phyloP scores from a whole-genome alignment of 2,888 invertebrate genomes.

The Tryphoninae sp. region DNA sequence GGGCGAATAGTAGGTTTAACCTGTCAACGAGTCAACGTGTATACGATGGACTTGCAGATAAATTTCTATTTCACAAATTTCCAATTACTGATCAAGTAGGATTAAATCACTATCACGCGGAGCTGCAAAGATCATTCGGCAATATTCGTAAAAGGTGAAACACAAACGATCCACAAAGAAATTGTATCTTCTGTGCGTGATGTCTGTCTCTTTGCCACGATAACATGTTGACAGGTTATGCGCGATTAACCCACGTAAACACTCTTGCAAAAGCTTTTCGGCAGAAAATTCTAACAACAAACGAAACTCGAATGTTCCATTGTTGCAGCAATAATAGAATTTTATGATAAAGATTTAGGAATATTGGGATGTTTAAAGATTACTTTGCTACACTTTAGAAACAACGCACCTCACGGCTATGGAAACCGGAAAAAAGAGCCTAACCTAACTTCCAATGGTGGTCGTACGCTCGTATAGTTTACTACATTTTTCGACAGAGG shows the following conservation, averaged over 20 bases:
- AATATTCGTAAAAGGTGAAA: background rate
- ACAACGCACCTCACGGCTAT: slow-evolving; percentile 74
- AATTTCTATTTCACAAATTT: background rate
- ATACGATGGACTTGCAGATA: background rate
- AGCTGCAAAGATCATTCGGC: background rate
- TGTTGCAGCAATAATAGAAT: slow-evolving; percentile 8
- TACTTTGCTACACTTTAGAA: slow-evolving; percentile 66
- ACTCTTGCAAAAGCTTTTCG: slow-evolving; percentile 31
- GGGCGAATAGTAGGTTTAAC: background rate
- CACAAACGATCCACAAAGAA: background rate
- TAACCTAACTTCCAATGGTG: slow-evolving; percentile 66
- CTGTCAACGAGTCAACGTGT: background rate
- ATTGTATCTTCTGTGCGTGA: background rate
- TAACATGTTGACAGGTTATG: slow-evolving; percentile 60
- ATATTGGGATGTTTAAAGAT: slow-evolving; percentile 75
- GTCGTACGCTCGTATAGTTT: slow-evolving; percentile 17
- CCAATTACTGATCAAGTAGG: background rate
- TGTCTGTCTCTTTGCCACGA: slow-evolving; percentile 41
- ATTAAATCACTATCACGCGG: background rate
- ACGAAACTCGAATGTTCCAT: slow-evolving; percentile 40
- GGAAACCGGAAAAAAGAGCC: slow-evolving; percentile 74
- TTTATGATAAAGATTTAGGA: slow-evolving; percentile 21
- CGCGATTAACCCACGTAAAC: slow-evolving; percentile 41
- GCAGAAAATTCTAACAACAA: slow-evolving; percentile 29
- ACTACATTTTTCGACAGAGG: slow-evolving; percentile 22